Evolutionary conservation across 2,113 vertebrate species (phyloP), one percentile per base, ranked within the genome.

Genomic region (Oreochromis tanganicae): DNA sequence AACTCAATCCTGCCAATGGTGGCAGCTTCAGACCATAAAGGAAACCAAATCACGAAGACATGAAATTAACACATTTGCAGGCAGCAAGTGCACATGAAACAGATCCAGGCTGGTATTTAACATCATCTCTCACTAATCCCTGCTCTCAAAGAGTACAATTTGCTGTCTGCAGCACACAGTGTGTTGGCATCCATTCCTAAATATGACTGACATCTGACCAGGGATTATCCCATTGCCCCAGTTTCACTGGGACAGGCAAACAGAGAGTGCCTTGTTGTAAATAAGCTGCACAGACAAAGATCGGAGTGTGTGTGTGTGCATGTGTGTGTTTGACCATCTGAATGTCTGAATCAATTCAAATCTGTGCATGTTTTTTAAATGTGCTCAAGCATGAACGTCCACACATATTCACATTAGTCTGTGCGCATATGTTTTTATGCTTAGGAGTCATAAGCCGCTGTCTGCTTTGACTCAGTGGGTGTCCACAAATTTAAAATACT

Each of bases 191-290:
- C 83, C 55, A 16, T 38, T 88, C 46, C 81, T 83, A 81, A 92
- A 89, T 87, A 90, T 89, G 88, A 89, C 82, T 88, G 90, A 90
- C 91, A 85, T 90, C 83, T 93, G 90, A 89, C 85, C 86, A 43
- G 54, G 88, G 91, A 91, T 93, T 94, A 94, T 87, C 84, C 85
- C 71, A 81, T 43, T 91, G 94, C 88, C 90, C 92, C 84, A 93
- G 78, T 90, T 95, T 90, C 89, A 85, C 71, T 57, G 78, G 56
- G 87, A 87, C 86, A 36, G 63, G 57, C 21, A 36, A 86, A 63
- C 89, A 66, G 11, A 80, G 59, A 75, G 73, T 6, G 6, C 59
- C 73, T 73, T 71, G 56, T 81, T 2, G 16, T 78, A 84, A 66
- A 85, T 71, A 56, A 84, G 79, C 66, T 57, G 85, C 81, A 85